Evolutionary conservation across 1,140 invertebrate species (phyloP), one percentile per base, ranked within the genome.

Genomic region (Anastrepha obliqua): DNA sequence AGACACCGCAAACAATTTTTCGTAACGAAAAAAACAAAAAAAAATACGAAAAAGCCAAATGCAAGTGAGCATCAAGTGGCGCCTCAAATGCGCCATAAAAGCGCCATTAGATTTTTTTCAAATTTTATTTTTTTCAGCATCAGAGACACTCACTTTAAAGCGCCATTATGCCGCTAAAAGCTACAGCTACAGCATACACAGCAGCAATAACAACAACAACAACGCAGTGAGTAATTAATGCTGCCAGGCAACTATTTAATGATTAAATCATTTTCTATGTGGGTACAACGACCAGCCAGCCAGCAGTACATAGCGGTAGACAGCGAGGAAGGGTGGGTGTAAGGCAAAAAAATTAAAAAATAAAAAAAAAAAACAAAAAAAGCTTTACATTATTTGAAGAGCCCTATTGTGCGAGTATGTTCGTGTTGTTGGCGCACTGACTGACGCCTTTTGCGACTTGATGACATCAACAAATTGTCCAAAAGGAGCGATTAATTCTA

Each of bases 401-500:
- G 47, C 44, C 3, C 47, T 64, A 29, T 29, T 29, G 29, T 29
- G 29, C 29, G 29, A 29, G 29, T 13, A 64, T 74, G 44, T 47
- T 44, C 7, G 17, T 42, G 29, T 15, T 39, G 39, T 8, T 67
- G 20, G 29, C 29, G 29, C 1, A 29, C 29, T 29, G 29, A 29
- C 29, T 29, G 29, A 29, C 29, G 29, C 51, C 60, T n/a, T n/a
- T 62, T 8, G 1, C 60, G 47, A 7, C 6, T 9, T 7, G n/a
- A 81, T 81, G 51, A 81, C 74, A 81, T 81, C 74, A 81, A 81
- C 74, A 58, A 81, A 81, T 81, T 81, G 74, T 55, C 74, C 74
- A 81, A 81, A 81, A 20, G 17, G 74, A 20, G 13, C 47, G 47
- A 81, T 81, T 81, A 81, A 55, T 13, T 81, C 13, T 81, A n/a